These are phyloP conservation scores for Carcinoscorpius rotundicauda DNA, from an alignment of 1,140 invertebrate species.

Conservation along the genomic window DNA sequence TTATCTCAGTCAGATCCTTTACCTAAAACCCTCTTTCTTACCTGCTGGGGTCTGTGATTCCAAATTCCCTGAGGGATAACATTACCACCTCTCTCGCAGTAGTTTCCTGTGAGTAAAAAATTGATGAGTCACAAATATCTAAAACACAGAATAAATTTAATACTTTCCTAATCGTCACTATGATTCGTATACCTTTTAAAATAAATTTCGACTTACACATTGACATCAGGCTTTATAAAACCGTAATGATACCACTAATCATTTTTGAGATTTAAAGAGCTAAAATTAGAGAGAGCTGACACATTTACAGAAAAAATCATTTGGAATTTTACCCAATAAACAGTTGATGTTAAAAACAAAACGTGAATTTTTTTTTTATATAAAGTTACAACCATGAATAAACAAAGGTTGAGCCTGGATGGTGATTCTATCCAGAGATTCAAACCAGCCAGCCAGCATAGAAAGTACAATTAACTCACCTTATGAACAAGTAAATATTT, in stretches of 20 bases:
- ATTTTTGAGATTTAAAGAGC: no score
- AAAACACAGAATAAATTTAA: background rate
- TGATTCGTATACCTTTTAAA: no score
- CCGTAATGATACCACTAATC: no score
- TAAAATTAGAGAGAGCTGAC: no score
- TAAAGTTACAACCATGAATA: background rate
- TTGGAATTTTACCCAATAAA: background rate
- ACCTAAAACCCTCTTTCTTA: slow-evolving; percentile 10
- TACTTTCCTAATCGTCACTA: no score
- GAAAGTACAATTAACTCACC: slow-evolving; percentile 27
- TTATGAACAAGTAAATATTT: slow-evolving; percentile 96
- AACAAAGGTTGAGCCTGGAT: background rate
- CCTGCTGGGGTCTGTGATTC: slow-evolving; percentile 75
- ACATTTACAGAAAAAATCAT: slow-evolving; percentile 3
- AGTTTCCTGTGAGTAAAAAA: slow-evolving; percentile 52
- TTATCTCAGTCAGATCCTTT: no score
- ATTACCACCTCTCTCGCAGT: slow-evolving; percentile 97
- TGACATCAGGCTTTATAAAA: no score
- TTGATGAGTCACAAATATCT: background rate
- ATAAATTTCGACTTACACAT: no score
- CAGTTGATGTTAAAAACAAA: background rate
- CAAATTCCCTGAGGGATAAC: slow-evolving; percentile 91
- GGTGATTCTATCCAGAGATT: background rate
- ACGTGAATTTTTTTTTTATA: background rate
- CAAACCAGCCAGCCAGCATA: background rate